Base-by-base conservation (phyloP, 2,797 vertebrate genomes). In the Crenuchus spilurus region DNA sequence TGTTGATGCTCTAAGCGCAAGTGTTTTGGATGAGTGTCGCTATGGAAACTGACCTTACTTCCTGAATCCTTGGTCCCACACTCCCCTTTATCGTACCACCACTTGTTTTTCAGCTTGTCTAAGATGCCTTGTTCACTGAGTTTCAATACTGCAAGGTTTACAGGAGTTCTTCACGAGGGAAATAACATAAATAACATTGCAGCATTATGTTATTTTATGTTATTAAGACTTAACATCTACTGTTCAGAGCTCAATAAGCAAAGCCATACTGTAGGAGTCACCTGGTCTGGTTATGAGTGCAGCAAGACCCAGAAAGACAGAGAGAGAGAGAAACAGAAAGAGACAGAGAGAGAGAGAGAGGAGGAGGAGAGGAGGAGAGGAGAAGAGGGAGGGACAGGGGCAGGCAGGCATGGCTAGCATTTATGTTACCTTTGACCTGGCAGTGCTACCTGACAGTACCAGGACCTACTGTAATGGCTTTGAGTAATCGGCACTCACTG, bases 161-260 rank as follows among this genome's bases (percentile, higher is more conserved):
- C 97, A 96, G 96, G 96, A 95, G 96, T 98, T 98, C 97, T 99
- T 98, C 96, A 97, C 95, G 96, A 97, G 96, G 96, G 95, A 98
- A 98, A 99, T 99, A 99, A 99, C 96, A 98, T 98, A 98, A 98
- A 99, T 97, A 98, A 98, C 96, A 98, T 97, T 95, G 91, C 98
- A 72, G 90, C 96, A 95, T 96, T 96, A 97, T 96, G 96, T 98
- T 99, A 98, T 98, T 96, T 98, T 98, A 99, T 98, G 96, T 98
- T 97, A 98, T 95, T 94, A 92, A 95, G 94, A 91, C 91, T 93
- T 94, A 93, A 92, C 92, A 96, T 94, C 95, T 96, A 93, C 95
- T 97, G 90, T 90, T 94, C 94, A 52, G 16, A 18, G 60, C 20
- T 73, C 33, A 70, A 95, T 93, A 54, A 77, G 62, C 95, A 99